Percentiles rank a stretch among this genome's conserved stretches.
Conservation (phyloP, 2,113 vertebrate genomes). For the Sylvicapra grimmia region DNA sequence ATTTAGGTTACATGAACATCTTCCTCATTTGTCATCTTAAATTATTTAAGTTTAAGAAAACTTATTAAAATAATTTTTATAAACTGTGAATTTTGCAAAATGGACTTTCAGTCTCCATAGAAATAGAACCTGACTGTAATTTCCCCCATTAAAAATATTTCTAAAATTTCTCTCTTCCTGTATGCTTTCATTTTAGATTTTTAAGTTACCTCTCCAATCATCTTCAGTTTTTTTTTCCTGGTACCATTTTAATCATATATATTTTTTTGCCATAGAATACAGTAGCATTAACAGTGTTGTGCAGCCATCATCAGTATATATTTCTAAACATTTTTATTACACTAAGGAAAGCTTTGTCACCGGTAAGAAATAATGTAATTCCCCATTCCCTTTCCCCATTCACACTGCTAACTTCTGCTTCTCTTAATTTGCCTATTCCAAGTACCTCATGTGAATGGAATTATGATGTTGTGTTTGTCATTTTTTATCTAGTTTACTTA, state of each 20-base stretch:
- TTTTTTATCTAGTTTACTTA: neutral
- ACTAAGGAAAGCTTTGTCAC: neutral
- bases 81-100: conserved; percentile 5
- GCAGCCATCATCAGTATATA: neutral
- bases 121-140: neutral
- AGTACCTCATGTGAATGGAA: neutral
- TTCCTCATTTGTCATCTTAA: conserved; percentile 6
- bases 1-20: neutral
- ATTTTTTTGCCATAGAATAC: neutral
- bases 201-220: neutral
- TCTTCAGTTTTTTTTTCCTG: neutral
- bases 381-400: neutral
- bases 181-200: neutral
- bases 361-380: neutral
- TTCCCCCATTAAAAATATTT: neutral
- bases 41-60: conserved; percentile 27
- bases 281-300: neutral
- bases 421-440: neutral
- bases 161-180: neutral
- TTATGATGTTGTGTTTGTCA: neutral
- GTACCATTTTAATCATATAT: neutral
- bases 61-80: neutral
- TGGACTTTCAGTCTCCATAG: neutral
- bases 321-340: neutral
- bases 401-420: neutral